Percentiles rank a stretch among this genome's conserved stretches.
Conservation (phyloP, 1,140 invertebrate species). For the Ditylenchus dipsaci region DNA sequence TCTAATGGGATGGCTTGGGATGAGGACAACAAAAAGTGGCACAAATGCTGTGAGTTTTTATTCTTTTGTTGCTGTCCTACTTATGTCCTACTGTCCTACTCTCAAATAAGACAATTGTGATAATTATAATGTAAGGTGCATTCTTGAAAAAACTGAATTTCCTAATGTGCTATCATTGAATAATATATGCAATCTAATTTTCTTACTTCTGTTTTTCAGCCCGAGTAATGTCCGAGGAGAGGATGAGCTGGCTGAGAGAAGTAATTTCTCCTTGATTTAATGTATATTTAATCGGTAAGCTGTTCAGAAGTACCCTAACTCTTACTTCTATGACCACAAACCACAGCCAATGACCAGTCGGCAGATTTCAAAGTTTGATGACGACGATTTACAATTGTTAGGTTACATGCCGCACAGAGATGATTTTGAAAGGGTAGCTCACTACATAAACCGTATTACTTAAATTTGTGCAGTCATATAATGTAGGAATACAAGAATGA, state of each 20-base stretch:
- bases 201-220: conserved; percentile 3
- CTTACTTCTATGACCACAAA: conserved; percentile 20
- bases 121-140: conserved; percentile 1
- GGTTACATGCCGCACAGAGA: conserved; percentile 23
- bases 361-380: conserved; percentile 24
- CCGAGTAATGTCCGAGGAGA: neutral
- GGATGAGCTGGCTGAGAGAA: neutral
- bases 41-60: neutral
- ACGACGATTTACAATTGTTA: conserved; percentile 26
- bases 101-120: neutral
- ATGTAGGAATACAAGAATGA: conserved; percentile 30
- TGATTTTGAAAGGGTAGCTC: conserved; percentile 25
- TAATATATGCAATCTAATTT: too few species aligned
- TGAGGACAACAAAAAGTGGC: conserved; percentile 3
- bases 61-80: too few species aligned
- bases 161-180: too few species aligned
- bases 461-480: neutral
- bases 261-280: too few species aligned
- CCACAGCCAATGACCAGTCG: conserved; percentile 5
- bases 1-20: conserved; percentile 20
- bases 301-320: neutral
- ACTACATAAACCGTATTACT: neutral
- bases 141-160: too few species aligned
- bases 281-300: too few species aligned
- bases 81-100: too few species aligned